phyloP scores from a whole-genome alignment of 1,140 invertebrate species.

The Goniozus legneri region DNA sequence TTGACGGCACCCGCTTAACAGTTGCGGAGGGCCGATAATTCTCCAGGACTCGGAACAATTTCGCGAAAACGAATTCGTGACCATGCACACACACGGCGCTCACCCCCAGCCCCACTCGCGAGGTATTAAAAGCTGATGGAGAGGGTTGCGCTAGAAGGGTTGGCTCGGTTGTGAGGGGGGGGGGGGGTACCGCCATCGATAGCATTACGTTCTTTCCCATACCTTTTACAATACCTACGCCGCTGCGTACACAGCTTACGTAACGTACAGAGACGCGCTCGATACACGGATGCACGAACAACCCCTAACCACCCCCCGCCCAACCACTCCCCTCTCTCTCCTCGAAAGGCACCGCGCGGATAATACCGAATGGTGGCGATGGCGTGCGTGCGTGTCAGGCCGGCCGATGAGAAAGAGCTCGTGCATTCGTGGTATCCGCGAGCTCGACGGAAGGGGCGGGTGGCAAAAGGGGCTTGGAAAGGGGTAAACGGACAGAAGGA shows the following conservation, averaged over 20 bases:
- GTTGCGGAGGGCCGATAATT: slow-evolving; percentile 19
- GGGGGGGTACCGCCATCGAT: slow-evolving; percentile 23
- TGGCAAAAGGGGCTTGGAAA: slow-evolving; percentile 6
- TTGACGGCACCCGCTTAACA: no score
- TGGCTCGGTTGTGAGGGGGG: neutral
- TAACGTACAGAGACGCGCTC: no score
- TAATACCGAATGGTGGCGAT: slow-evolving; percentile 25
- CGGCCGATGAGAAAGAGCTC: slow-evolving; percentile 40
- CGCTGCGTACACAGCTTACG: slow-evolving; percentile 11
- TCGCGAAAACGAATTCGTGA: slow-evolving; percentile 29
- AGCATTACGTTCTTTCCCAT: slow-evolving; percentile 27
- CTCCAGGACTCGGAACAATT: slow-evolving; percentile 25
- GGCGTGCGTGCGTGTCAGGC: slow-evolving; percentile 40
- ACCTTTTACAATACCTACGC: slow-evolving; percentile 18
- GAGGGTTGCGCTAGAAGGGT: neutral
- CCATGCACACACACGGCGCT: slow-evolving; percentile 9
- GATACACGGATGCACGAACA: no score
- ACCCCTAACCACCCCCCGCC: no score
- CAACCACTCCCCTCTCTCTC: no score
- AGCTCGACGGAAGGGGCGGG: slow-evolving; percentile 6
- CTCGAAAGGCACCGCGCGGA: no score
- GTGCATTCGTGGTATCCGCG: slow-evolving; percentile 33
- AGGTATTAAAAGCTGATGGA: neutral
- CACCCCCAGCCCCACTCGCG: neutral
- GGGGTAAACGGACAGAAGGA: no score